phyloP scores from a whole-genome alignment of 1,140 invertebrate species.

The Oncopeltus fasciatus region DNA sequence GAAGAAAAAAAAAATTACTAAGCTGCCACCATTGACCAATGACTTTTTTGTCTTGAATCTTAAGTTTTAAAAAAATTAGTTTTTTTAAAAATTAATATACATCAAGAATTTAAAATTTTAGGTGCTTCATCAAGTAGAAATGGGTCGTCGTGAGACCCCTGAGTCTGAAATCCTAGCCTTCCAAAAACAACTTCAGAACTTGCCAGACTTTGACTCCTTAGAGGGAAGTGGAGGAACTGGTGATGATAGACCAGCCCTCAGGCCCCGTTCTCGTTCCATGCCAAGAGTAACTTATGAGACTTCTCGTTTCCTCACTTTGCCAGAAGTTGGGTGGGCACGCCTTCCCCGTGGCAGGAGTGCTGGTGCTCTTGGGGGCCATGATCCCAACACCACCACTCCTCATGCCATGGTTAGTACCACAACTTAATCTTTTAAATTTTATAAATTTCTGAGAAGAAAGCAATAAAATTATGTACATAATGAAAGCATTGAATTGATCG shows the following conservation, averaged over 20 bases:
- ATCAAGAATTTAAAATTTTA: conserved; percentile 1
- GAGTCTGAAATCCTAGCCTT: conserved; percentile 38
- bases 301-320: conserved; percentile 30
- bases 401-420: conserved; percentile 3
- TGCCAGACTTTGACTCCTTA: conserved; percentile 34
- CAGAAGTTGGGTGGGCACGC: conserved; percentile 24
- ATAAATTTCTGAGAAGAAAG: too few relatives aligned
- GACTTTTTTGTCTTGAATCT: too few relatives aligned
- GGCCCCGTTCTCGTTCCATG: conserved; percentile 37
- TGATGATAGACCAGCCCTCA: conserved; percentile 24
- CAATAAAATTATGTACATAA: too few relatives aligned
- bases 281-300: conserved; percentile 33
- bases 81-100: too few relatives aligned
- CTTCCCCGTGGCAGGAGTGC: conserved; percentile 27
- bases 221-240: conserved; percentile 24
- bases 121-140: conserved; percentile 9
- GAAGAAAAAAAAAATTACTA: too few relatives aligned
- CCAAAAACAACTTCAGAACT: conserved; percentile 38
- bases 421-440: too few relatives aligned
- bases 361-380: conserved; percentile 24
- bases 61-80: too few relatives aligned
- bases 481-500: too few relatives aligned
- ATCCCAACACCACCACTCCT: conserved; percentile 7
- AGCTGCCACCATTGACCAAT: too few relatives aligned
- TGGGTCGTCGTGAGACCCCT: conserved; percentile 26